Percentiles rank a stretch among this genome's conserved stretches.
Conservation (phyloP, 2,113 vertebrate genomes). For the Mirza zaza region DNA sequence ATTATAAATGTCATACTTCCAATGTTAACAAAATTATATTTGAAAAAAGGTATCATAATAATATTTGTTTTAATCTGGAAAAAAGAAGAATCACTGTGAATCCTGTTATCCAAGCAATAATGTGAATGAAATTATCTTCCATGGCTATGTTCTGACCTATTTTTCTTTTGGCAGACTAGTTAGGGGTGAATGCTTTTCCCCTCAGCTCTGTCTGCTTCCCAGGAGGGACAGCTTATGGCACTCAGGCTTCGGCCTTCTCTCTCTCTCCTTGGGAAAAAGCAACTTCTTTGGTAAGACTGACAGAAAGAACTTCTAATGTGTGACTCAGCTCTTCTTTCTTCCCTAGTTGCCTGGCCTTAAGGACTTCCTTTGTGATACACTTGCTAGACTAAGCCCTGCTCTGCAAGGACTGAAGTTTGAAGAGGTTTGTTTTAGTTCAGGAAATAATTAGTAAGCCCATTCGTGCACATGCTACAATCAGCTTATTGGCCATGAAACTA, state of each 20-base stretch:
- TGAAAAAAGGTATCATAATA: not conserved
- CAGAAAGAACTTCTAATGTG: not conserved
- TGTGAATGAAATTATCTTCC: not conserved
- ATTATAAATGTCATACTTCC: slow-evolving; percentile 38
- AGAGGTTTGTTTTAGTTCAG: slow-evolving; percentile 6
- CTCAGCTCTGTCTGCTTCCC: not conserved
- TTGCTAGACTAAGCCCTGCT: not conserved
- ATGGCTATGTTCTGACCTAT: not conserved
- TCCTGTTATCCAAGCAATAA: not conserved
- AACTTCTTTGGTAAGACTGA: not conserved
- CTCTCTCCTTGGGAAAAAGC: not conserved
- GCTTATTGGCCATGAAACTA: not conserved
- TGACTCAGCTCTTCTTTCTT: not conserved
- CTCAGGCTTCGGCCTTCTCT: not conserved
- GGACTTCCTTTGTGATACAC: not conserved
- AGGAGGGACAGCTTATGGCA: not conserved
- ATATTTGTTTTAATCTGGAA: slow-evolving; percentile 14
- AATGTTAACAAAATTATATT: slow-evolving; percentile 12
- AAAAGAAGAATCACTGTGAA: not conserved
- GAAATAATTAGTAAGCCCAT: not conserved
- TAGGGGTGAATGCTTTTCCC: not conserved
- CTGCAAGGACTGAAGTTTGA: not conserved
- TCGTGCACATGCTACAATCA: not conserved
- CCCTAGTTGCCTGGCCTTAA: not conserved
- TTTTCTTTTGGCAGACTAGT: not conserved